Evolutionary conservation across 37 sponge, comb jelly and placozoan species (phyloP).

Genomic region (Eunapius fragilis): DNA sequence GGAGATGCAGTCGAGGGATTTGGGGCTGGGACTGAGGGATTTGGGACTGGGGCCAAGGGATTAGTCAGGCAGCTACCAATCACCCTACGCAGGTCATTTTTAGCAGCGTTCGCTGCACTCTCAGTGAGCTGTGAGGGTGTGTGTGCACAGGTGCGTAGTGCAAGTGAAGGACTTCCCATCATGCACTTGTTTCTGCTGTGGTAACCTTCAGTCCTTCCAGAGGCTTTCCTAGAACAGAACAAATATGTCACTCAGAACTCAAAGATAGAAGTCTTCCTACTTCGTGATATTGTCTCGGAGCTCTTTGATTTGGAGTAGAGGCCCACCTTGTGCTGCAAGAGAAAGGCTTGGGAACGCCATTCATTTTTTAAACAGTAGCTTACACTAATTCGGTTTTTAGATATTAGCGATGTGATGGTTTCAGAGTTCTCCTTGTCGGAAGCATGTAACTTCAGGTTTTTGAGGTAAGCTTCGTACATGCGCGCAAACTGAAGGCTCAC

Average conservation of each 20-base stretch:
- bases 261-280: neutral
- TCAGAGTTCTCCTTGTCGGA: neutral
- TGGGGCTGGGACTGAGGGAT: neutral
- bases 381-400: neutral
- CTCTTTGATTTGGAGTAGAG: conserved; percentile 10
- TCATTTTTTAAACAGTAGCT: neutral
- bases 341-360: neutral
- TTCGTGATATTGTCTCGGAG: conserved; percentile 30
- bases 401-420: neutral
- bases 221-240: neutral
- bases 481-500: neutral
- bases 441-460: neutral
- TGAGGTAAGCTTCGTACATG: no score
- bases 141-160: no score
- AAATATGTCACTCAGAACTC: neutral
- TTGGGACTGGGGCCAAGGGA: neutral
- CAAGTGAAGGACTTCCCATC: no score
- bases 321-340: conserved; percentile 20
- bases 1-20: neutral
- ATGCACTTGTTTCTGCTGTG: no score
- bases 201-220: neutral
- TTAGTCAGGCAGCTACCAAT: no score
- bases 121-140: neutral
- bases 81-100: no score
- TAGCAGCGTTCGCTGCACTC: no score